phyloP scores from a whole-genome alignment of 2,113 vertebrate species.

The Oxygymnocypris stewartii region DNA sequence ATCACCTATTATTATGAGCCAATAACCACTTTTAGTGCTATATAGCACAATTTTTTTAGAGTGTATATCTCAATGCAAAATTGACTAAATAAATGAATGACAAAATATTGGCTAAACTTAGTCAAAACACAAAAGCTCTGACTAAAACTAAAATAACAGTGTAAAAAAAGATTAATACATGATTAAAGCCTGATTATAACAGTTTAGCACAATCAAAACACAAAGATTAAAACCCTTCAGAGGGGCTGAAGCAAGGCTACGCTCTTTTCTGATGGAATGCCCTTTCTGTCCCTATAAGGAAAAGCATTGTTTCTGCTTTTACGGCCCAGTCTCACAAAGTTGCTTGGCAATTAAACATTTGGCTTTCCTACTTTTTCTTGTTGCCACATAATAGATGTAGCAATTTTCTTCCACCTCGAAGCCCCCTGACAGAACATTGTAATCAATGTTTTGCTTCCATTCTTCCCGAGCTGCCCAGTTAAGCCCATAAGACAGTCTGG shows the following conservation, averaged over 20 bases:
- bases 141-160: neutral
- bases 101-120: neutral
- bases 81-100: neutral
- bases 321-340: conserved; percentile 19
- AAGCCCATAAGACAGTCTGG: conserved; percentile 62
- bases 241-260: conserved; percentile 4
- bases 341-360: conserved; percentile 49
- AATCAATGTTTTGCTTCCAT: conserved; percentile 63
- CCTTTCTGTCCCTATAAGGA: conserved; percentile 15
- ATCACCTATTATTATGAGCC: too few species aligned
- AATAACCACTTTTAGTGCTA: too few species aligned
- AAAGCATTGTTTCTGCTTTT: conserved; percentile 44
- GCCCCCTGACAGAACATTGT: conserved; percentile 61
- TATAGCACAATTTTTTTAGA: too few species aligned
- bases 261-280: conserved; percentile 12
- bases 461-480: conserved; percentile 60
- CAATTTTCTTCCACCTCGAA: conserved; percentile 66
- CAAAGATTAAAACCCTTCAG: conserved; percentile 41
- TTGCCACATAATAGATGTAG: conserved; percentile 67
- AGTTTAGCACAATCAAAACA: conserved; percentile 31
- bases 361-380: conserved; percentile 55
- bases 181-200: conserved; percentile 13
- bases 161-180: neutral
- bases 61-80: neutral
- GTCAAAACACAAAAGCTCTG: neutral